Conservation (phyloP, 1,140 invertebrate species). For the Spodoptera frugiperda region DNA sequence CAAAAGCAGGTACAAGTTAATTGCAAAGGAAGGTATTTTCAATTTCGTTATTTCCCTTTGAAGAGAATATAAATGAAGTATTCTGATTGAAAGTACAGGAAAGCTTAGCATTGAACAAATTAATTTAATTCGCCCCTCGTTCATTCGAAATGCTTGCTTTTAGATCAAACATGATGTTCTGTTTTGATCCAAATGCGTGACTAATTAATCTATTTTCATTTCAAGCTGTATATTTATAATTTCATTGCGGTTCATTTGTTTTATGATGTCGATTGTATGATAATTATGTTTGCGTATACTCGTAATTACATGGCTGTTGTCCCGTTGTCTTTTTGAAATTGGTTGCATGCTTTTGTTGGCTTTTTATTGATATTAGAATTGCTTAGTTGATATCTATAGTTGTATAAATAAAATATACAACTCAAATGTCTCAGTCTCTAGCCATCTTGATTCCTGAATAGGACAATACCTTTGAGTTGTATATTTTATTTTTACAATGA, state of each 20-base stretch:
- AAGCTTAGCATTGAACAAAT: constrained; percentile 58
- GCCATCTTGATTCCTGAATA: too few relatives aligned
- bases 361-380: too few relatives aligned
- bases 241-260: constrained; percentile 32
- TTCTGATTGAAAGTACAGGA: constrained; percentile 62
- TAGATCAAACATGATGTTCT: constrained; percentile 20
- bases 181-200: constrained; percentile 18
- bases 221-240: constrained; percentile 29
- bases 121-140: constrained; percentile 58
- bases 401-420: too few relatives aligned
- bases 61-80: constrained; percentile 60
- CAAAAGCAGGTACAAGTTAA: constrained; percentile 47
- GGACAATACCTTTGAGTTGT: too few relatives aligned
- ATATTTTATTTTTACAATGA: too few relatives aligned
- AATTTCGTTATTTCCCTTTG: constrained; percentile 62
- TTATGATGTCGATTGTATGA: not conserved
- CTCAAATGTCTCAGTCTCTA: too few relatives aligned
- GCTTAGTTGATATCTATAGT: too few relatives aligned
- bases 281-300: not conserved
- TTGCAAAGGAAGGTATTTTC: constrained; percentile 61
- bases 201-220: constrained; percentile 23
- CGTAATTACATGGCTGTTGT: not conserved
- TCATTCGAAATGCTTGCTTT: constrained; percentile 36
- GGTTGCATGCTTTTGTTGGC: too few relatives aligned
- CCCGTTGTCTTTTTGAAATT: too few relatives aligned